These are phyloP conservation scores for Lophotriccus pileatus DNA, from an alignment of 2,797 vertebrate genomes.

Conservation along the genomic window DNA sequence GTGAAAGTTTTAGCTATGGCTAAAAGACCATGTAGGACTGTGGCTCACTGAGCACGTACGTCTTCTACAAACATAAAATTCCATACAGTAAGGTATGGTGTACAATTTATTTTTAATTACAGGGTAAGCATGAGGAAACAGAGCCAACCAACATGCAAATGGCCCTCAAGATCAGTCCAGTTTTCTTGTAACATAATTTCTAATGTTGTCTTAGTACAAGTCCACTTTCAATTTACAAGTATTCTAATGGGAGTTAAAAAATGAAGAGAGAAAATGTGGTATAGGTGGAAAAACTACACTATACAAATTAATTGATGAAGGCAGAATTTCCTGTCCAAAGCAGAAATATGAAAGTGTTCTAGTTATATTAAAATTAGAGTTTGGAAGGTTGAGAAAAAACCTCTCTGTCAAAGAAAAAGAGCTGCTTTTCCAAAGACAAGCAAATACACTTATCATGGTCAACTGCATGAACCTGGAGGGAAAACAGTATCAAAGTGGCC, in stretches of 20 bases:
- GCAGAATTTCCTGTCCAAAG: slow-evolving; percentile 38
- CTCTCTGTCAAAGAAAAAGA: slow-evolving; percentile 4
- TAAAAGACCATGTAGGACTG: not conserved
- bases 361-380: slow-evolving; percentile 37
- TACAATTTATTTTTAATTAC: slow-evolving; percentile 48
- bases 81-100: slow-evolving; percentile 6
- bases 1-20: not conserved
- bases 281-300: slow-evolving; percentile 27
- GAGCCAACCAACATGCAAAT: slow-evolving; percentile 6
- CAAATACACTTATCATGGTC: slow-evolving; percentile 14
- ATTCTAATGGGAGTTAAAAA: not conserved
- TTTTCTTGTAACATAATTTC: slow-evolving; percentile 39
- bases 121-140: not conserved
- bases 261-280: slow-evolving; percentile 37
- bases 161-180: slow-evolving; percentile 9
- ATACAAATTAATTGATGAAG: slow-evolving; percentile 28
- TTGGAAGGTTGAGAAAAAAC: not conserved
- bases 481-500: not conserved
- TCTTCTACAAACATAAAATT: slow-evolving; percentile 18
- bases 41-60: not conserved
- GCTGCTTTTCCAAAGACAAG: slow-evolving; percentile 50
- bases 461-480: slow-evolving; percentile 3
- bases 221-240: slow-evolving; percentile 53
- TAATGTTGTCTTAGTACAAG: slow-evolving; percentile 38
- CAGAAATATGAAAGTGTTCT: not conserved